Evolutionary conservation across 2,113 vertebrate species (phyloP), one percentile per base, ranked within the genome.

Genomic region (Hippocampus barbouri): DNA sequence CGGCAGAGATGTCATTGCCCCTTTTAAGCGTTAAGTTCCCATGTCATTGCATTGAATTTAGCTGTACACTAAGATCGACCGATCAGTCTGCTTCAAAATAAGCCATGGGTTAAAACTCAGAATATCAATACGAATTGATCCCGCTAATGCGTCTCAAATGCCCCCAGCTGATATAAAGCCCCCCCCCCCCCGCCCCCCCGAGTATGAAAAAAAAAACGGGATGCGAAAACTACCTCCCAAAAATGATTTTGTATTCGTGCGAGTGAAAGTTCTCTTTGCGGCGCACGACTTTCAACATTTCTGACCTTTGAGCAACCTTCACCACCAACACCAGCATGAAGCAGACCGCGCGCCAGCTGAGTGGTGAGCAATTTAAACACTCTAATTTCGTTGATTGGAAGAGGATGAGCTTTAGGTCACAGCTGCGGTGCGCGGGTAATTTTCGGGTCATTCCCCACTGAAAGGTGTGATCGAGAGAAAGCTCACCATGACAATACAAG

Each of bases 301-400:
- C 34, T 63, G 60, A 63, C 60, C 60, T 63, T 63, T 63, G 34
- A 40, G 34, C 18, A 63, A 21, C 34, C 60, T 38, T 49, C 20
- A 40, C 18, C 25, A 40, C 40, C 60, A 63, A 21, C 60, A 40
- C 60, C 59, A 38, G 40, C 7, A 38, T 63, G 9, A 40, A 63
- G 60, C 60, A 40, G 60, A 62, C 61, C 34, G 8, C 18, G 30
- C 8, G 20, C 61, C 34, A 21, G 34, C 34, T 63, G 61, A 38
- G 40, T 40, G 61, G 61, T 3, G 18, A 40, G 61, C 61, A 63
- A 63, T 63, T 63, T 63, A 21, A 34, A 63, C 61, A 63, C 40
- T 20, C 18, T 63, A 40, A 63, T 63, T 63, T 34, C 21, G 34
- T 40, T 63, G 61, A 63, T 63, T n/a, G 61, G 61, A 40, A 63